Evolutionary conservation across 2,797 vertebrate genomes (phyloP), one percentile per base, ranked within the genome.

Genomic region (Rhinophrynus dorsalis): DNA sequence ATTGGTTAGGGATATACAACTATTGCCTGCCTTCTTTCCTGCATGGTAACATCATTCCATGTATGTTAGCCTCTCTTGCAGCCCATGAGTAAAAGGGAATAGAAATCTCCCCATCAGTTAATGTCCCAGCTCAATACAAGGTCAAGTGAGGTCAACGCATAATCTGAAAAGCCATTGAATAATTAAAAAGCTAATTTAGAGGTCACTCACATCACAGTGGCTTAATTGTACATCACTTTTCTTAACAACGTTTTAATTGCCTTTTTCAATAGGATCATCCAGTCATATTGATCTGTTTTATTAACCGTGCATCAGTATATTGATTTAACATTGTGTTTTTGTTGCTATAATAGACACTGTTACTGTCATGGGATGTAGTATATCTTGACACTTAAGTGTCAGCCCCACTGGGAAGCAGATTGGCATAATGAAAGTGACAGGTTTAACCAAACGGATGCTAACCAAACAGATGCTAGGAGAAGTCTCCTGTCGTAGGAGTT

Each of bases 131-230:
- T 69, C 62, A 57, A 23, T 45, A 54, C 24, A 30, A 65, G 76
- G 75, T 78, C 74, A 68, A 68, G 69, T 40, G 68, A 56, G 79
- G 75, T 78, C 83, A 78, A 29, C 55, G 72, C 74, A 81, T 76
- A 74, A 79, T 77, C 68, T 80, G 74, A 70, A 80, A 81, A 77
- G 60, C 65, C 35, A 68, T 1, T 90, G 81, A 88, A 88, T 88
- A 86, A 88, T 88, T 85, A 68, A 86, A 82, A 79, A 75, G 76
- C 72, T 78, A 77, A 80, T 78, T 81, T 63, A 57, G 64, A 75
- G 75, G 77, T 80, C 79, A 82, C 3, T 21, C 1, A 77, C 68
- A 68, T 78, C 77, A 82, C 81, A 75, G 74, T 74, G 72, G 75
- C 77, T 77, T 82, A 81, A 85, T 81, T 82, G 75, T 71, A 55